phyloP scores from a whole-genome alignment of 2,113 vertebrate genomes.

The Litocranius walleri region DNA sequence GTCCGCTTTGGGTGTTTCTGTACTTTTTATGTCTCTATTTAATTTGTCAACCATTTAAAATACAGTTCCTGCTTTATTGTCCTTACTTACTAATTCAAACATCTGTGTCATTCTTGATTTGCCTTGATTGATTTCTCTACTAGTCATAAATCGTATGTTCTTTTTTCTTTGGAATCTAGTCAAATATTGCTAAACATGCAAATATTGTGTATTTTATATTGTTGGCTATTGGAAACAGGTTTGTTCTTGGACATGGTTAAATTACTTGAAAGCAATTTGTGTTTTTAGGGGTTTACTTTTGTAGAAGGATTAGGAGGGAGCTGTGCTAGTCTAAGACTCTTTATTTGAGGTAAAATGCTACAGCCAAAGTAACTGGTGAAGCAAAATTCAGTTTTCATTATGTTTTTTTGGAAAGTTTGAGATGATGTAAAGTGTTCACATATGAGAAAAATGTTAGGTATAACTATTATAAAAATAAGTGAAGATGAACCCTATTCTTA shows the following conservation, averaged over 20 bases:
- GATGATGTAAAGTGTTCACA: background rate
- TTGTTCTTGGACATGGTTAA: background rate
- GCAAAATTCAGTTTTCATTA: background rate
- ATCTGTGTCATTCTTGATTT: background rate
- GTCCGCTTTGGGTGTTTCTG: background rate
- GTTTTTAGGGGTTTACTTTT: background rate
- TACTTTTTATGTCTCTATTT: background rate
- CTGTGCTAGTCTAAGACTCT: background rate
- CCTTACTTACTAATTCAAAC: background rate
- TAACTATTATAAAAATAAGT: background rate
- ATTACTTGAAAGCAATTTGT: background rate
- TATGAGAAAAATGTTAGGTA: background rate
- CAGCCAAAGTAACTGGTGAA: background rate
- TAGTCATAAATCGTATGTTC: background rate
- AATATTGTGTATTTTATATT: background rate
- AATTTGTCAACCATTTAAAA: background rate
- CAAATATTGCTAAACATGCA: background rate
- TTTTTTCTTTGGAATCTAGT: background rate
- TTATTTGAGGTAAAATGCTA: background rate
- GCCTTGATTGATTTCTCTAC: background rate
- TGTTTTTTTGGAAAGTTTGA: background rate
- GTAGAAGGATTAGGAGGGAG: background rate
- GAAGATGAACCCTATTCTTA: background rate
- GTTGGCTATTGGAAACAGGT: background rate
- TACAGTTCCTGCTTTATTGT: background rate